A percentile compares a stretch with the other conserved stretches of the same genome.
These are phyloP conservation scores for Psococerastis gibbosa DNA, from an alignment of 2,888 invertebrate species.

Conservation along the genomic window DNA sequence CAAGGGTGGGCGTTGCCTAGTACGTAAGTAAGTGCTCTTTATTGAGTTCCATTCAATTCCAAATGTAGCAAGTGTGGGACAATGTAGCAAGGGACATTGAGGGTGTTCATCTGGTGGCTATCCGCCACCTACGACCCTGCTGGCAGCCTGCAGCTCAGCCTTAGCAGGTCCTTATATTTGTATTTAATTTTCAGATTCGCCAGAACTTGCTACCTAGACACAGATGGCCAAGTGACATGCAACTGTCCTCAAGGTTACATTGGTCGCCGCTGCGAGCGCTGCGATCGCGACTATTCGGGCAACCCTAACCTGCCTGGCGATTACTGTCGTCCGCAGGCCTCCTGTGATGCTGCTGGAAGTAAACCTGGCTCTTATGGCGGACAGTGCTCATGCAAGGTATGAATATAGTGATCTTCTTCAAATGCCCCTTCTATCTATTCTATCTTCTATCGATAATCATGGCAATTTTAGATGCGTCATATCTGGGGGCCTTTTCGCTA, in stretches of 20 bases:
- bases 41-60: too few relatives aligned
- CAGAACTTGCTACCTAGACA: constrained; percentile 52
- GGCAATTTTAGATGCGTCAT: too few relatives aligned
- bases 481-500: too few relatives aligned
- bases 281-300: constrained; percentile 54
- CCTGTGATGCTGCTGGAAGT: constrained; percentile 62
- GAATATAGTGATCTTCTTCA: too few relatives aligned
- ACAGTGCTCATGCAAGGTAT: constrained; percentile 51
- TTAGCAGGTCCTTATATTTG: neutral
- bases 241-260: constrained; percentile 61
- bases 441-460: too few relatives aligned
- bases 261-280: constrained; percentile 58
- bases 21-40: too few relatives aligned
- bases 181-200: constrained; percentile 40
- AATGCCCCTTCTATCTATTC: too few relatives aligned
- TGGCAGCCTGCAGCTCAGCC: too few relatives aligned
- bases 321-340: constrained; percentile 38
- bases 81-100: neutral
- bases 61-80: neutral
- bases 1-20: too few relatives aligned
- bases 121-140: too few relatives aligned
- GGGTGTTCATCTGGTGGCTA: neutral
- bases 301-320: constrained; percentile 61
- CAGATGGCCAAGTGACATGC: constrained; percentile 56
- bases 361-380: constrained; percentile 32